phyloP scores from a whole-genome alignment of 92 coral and sea anemone species.

The Anthopleura xanthogrammica region DNA sequence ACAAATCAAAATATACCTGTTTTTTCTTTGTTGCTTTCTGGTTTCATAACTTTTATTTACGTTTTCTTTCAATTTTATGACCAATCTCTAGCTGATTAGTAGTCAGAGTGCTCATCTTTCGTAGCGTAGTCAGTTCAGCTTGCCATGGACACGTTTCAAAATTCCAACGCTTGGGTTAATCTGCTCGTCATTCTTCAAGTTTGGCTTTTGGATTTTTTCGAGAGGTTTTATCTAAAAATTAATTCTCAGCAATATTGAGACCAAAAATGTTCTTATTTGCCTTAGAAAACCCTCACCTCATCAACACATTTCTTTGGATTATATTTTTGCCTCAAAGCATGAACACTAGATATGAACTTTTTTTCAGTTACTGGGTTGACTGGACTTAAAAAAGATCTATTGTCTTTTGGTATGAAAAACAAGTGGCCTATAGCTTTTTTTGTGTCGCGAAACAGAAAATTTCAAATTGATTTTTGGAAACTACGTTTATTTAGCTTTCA shows the following conservation, averaged over 20 bases:
- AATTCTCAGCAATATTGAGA: neutral
- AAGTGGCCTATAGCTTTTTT: too few relatives aligned
- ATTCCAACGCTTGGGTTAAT: neutral
- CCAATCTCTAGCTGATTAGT: conserved; percentile 2
- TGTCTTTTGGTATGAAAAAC: too few relatives aligned
- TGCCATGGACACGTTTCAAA: neutral
- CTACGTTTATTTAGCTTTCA: too few relatives aligned
- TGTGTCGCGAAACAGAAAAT: too few relatives aligned
- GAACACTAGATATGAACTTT: too few relatives aligned
- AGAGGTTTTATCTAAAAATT: neutral
- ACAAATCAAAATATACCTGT: neutral
- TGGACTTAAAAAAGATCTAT: too few relatives aligned
- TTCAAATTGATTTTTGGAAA: too few relatives aligned
- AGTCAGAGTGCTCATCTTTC: neutral
- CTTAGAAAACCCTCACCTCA: too few relatives aligned
- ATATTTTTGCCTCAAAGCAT: too few relatives aligned
- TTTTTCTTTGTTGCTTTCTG: neutral
- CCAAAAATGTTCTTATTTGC: neutral
- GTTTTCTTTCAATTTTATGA: neutral
- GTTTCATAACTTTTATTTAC: neutral
- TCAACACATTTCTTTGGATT: too few relatives aligned
- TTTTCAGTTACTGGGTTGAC: too few relatives aligned
- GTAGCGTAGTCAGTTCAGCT: neutral
- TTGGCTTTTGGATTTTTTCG: neutral
- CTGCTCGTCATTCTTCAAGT: neutral